These are phyloP conservation scores for Dusona sp. DNA, from an alignment of 2,888 invertebrate genomes.

Conservation along the genomic window DNA sequence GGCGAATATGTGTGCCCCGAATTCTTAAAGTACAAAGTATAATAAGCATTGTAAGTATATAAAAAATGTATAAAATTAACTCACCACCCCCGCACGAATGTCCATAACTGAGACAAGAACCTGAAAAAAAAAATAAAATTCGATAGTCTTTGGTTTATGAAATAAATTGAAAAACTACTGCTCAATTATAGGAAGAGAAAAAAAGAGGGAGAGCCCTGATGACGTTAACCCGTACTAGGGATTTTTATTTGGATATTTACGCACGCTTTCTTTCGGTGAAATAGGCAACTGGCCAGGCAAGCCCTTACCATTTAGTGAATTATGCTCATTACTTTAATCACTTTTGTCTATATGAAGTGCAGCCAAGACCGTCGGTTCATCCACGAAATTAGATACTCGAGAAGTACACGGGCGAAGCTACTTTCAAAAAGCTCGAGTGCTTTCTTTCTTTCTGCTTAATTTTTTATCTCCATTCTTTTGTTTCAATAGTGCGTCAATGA, in stretches of 20 bases:
- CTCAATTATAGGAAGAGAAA: background rate
- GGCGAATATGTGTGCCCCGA: no score
- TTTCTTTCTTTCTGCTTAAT: slow-evolving; percentile 25
- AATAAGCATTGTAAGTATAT: background rate
- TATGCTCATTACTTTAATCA: slow-evolving; percentile 33
- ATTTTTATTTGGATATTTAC: slow-evolving; percentile 15
- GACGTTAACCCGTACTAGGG: background rate
- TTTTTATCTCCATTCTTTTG: slow-evolving; percentile 17
- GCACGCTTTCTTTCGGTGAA: slow-evolving; percentile 28
- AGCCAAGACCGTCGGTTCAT: background rate
- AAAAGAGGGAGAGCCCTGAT: background rate
- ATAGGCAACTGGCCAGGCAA: slow-evolving; percentile 12
- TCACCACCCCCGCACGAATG: slow-evolving; percentile 91
- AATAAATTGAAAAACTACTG: background rate
- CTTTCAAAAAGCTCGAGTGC: slow-evolving; percentile 38
- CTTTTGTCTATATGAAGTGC: slow-evolving; percentile 8
- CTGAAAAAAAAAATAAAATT: slow-evolving; percentile 85
- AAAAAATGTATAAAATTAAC: slow-evolving; percentile 65
- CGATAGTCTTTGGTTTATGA: background rate
- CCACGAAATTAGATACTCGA: slow-evolving; percentile 37
- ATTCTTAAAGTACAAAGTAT: background rate
- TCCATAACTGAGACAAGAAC: slow-evolving; percentile 89
- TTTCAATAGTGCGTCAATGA: slow-evolving; percentile 21
- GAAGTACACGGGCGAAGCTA: background rate
- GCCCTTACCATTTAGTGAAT: slow-evolving; percentile 21